phyloP scores from a whole-genome alignment of 2,113 vertebrate genomes.

The Columba livia region DNA sequence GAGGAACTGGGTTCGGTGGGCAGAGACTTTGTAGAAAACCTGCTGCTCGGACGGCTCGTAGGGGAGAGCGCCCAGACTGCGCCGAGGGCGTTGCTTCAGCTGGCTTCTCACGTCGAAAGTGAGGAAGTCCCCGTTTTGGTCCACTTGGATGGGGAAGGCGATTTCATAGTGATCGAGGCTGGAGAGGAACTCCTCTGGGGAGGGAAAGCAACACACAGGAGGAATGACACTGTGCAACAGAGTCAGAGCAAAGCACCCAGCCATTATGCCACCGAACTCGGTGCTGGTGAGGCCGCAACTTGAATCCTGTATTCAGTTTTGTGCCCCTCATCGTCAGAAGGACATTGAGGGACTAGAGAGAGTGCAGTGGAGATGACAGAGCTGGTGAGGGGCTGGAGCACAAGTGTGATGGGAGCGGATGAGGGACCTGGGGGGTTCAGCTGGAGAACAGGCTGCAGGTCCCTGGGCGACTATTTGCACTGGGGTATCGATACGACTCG shows the following conservation, averaged over 20 bases:
- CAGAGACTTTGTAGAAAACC: conserved; percentile 94
- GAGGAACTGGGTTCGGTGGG: conserved; percentile 88
- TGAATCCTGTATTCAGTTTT: no score
- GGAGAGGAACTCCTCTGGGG: conserved; percentile 91
- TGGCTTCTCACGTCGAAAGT: conserved; percentile 70
- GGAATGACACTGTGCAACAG: not conserved
- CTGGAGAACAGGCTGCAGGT: not conserved
- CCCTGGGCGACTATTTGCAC: no score
- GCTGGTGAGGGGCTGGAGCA: no score
- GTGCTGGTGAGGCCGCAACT: no score
- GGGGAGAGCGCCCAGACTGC: conserved; percentile 70
- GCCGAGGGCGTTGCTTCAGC: conserved; percentile 68
- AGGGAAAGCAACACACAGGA: conserved; percentile 17
- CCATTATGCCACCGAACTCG: no score
- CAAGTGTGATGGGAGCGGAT: no score
- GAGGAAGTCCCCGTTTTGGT: conserved; percentile 85
- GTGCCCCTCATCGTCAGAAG: no score
- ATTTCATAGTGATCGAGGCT: conserved; percentile 94
- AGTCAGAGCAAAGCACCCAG: not conserved
- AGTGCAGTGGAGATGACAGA: no score
- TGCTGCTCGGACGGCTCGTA: conserved; percentile 72
- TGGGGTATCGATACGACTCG: not conserved
- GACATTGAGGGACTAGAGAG: not conserved
- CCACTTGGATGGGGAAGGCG: conserved; percentile 90
- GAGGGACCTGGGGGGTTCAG: no score